Evolutionary conservation across 1,140 invertebrate species (phyloP).

Genomic region (Aporrectodea caliginosa): DNA sequence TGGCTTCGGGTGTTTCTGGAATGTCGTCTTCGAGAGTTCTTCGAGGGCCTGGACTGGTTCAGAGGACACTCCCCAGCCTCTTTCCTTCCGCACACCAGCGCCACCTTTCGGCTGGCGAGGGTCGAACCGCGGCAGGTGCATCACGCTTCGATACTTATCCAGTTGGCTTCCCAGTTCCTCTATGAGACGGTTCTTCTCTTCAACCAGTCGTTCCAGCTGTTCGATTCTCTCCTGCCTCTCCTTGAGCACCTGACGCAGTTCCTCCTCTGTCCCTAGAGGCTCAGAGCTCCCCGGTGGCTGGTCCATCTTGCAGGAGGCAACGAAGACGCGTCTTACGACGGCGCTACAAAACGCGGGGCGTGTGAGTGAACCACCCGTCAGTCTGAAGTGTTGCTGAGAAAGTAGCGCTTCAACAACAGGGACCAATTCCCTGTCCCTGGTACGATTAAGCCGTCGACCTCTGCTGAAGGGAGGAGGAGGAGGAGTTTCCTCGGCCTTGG

Average conservation of each 20-base stretch:
- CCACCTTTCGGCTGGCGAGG: slow-evolving; percentile 43
- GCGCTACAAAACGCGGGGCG: no score
- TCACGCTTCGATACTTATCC: slow-evolving; percentile 74
- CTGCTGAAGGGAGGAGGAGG: no score
- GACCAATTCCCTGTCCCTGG: no score
- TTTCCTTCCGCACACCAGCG: slow-evolving; percentile 63
- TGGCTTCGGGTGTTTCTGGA: slow-evolving; percentile 41
- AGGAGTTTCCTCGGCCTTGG: no score
- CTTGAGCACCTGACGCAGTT: slow-evolving; percentile 51
- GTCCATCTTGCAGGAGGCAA: no score
- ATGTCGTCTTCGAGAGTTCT: slow-evolving; percentile 8
- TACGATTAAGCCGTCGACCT: no score
- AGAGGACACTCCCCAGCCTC: slow-evolving; percentile 87
- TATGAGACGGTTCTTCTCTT: slow-evolving; percentile 72
- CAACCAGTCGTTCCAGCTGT: slow-evolving; percentile 39
- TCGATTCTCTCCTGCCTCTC: slow-evolving; percentile 68
- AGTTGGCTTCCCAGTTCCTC: slow-evolving; percentile 78
- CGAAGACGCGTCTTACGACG: no score
- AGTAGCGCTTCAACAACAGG: no score
- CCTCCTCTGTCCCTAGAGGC: slow-evolving; percentile 22
- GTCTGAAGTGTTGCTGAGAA: no score
- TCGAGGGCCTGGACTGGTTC: slow-evolving; percentile 63
- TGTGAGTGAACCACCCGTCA: no score
- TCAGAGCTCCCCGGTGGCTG: no score
- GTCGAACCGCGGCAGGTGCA: slow-evolving; percentile 38